Conservation (phyloP, 2,113 vertebrate species). For the Odontesthes bonariensis region DNA sequence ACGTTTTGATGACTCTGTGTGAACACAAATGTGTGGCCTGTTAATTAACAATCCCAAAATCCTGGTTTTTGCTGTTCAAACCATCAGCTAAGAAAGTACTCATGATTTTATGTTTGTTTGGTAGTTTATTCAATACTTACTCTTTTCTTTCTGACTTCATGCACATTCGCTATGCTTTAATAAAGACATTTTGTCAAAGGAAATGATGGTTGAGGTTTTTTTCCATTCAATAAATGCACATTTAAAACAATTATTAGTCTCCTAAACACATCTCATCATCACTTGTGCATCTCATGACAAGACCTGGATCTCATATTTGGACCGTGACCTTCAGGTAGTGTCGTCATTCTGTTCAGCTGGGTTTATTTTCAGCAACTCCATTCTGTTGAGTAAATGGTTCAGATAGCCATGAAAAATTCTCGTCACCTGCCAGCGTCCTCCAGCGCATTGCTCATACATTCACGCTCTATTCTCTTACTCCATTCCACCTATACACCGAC, state of each 20-base stretch:
- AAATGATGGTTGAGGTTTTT: too few species aligned
- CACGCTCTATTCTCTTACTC: constrained; percentile 7
- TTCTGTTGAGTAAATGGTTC: background rate
- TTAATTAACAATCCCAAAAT: background rate
- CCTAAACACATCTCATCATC: too few species aligned
- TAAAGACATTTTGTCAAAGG: too few species aligned
- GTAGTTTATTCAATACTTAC: background rate
- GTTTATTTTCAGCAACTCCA: background rate
- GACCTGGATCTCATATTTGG: background rate
- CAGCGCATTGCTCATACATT: constrained; percentile 4
- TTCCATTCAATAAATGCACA: too few species aligned
- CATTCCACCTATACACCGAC: constrained; percentile 15
- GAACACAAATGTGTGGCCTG: background rate
- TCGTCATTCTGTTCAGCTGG: background rate
- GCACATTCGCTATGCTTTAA: too few species aligned
- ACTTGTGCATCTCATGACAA: too few species aligned
- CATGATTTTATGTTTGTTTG: background rate
- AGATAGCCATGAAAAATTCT: background rate
- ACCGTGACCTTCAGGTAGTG: background rate
- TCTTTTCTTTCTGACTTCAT: too few species aligned
- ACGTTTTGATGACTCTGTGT: background rate
- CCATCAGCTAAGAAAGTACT: background rate
- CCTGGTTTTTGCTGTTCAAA: background rate
- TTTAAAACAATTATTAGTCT: too few species aligned
- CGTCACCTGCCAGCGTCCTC: background rate